phyloP scores from a whole-genome alignment of 2,113 vertebrate genomes.

The Pontoporia blainvillei region DNA sequence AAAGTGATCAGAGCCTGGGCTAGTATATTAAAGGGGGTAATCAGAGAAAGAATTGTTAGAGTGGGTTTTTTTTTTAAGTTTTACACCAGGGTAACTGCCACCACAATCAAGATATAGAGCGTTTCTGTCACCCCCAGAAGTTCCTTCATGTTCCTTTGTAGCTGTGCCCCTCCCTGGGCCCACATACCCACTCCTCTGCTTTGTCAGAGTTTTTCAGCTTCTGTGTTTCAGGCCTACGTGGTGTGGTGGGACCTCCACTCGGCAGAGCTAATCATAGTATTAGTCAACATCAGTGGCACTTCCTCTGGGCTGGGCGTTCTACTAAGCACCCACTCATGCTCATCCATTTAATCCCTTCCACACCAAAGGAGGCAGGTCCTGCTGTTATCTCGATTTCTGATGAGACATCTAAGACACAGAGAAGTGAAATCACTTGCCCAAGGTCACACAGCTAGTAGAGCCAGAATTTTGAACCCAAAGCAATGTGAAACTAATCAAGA shows the following conservation, averaged over 20 bases:
- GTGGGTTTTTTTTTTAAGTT: background rate
- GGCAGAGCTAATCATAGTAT: background rate
- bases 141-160: background rate
- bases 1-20: background rate
- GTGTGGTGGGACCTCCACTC: background rate
- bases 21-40: background rate
- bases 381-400: background rate
- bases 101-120: background rate
- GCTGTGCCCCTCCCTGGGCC: background rate
- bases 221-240: background rate
- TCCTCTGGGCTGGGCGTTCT: background rate
- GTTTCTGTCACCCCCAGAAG: background rate
- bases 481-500: background rate
- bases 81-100: background rate
- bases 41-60: background rate
- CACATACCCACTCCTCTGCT: background rate
- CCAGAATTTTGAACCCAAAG: constrained; percentile 3
- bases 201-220: background rate
- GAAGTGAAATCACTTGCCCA: background rate
- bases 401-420: background rate
- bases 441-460: background rate
- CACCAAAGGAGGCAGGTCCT: background rate
- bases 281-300: background rate
- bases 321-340: background rate
- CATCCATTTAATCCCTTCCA: background rate